Evolutionary conservation across 2,113 vertebrate genomes (phyloP).

Genomic region (Nycticryphes semicollaris): DNA sequence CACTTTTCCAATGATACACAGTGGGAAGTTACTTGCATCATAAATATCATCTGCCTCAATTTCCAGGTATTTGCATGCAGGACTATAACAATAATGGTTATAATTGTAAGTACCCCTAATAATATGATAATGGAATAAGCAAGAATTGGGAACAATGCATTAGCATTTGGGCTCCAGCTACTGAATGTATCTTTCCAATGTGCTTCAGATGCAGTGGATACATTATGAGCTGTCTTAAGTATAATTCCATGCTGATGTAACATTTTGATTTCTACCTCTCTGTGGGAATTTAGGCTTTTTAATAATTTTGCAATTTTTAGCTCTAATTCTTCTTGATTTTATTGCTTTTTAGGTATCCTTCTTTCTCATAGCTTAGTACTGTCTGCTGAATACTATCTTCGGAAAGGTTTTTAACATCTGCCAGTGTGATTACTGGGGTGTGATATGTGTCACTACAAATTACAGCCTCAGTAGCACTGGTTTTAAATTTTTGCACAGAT

Average conservation of each 20-base stretch:
- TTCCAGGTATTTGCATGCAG: neutral
- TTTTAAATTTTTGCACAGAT: neutral
- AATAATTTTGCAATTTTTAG: neutral
- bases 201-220: neutral
- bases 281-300: neutral
- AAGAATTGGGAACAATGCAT: neutral
- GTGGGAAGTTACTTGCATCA: neutral
- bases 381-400: neutral
- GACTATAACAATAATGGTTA: neutral
- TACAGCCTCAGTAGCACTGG: neutral
- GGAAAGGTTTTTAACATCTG: neutral
- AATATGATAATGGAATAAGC: neutral
- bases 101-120: neutral
- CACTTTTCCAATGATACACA: neutral
- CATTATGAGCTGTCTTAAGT: neutral
- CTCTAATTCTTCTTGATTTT: neutral
- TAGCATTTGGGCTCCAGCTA: neutral
- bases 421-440: neutral
- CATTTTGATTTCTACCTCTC: neutral
- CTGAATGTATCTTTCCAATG: neutral
- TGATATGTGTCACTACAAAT: neutral
- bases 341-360: neutral
- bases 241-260: neutral
- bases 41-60: neutral
- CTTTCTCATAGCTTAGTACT: neutral